Evolutionary conservation across 2,888 invertebrate species (phyloP).

Genomic region (Clepsis dumicolana): DNA sequence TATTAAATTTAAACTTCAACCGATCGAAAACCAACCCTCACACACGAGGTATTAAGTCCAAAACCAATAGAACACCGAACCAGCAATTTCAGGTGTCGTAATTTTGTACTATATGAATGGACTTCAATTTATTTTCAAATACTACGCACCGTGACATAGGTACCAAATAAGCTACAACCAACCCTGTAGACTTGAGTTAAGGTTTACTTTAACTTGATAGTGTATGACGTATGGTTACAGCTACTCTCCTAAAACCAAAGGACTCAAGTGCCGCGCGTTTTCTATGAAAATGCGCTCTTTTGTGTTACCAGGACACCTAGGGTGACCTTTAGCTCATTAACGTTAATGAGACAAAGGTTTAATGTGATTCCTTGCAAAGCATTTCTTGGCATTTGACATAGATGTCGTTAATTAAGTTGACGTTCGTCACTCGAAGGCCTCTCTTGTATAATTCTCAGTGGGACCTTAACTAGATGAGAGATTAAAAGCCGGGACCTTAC

Average conservation of each 20-base stretch:
- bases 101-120: conserved; percentile 36
- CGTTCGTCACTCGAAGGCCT: neutral
- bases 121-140: conserved; percentile 32
- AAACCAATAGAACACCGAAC: neutral
- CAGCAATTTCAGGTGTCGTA: conserved; percentile 28
- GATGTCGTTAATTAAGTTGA: conserved; percentile 24
- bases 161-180: neutral
- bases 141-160: conserved; percentile 6
- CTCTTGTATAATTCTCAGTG: neutral
- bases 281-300: no score
- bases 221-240: conserved; percentile 12
- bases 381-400: conserved; percentile 1
- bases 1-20: neutral
- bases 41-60: neutral
- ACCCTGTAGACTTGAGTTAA: neutral
- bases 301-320: no score
- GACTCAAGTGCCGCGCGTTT: no score
- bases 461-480: neutral
- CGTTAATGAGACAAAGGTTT: conserved; percentile 39
- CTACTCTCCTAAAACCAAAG: no score
- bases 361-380: conserved; percentile 11
- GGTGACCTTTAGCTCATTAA: conserved; percentile 27
- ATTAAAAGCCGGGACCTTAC: neutral
- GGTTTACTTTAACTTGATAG: conserved; percentile 1
- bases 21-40: neutral